Conservation (phyloP, 2,888 invertebrate genomes). For the Argyresthia albistria region DNA sequence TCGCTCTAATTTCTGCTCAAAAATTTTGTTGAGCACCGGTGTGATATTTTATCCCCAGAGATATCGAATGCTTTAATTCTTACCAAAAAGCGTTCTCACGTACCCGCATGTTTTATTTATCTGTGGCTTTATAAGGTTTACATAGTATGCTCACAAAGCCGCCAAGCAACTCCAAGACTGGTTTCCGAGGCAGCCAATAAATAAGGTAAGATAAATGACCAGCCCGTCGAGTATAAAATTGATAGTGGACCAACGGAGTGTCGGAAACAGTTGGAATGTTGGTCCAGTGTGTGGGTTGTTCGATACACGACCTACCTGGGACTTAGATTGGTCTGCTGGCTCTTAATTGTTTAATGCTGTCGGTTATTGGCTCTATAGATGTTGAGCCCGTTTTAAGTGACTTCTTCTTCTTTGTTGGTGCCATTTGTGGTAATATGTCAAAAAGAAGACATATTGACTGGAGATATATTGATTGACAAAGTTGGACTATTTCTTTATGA, state of each 20-base stretch:
- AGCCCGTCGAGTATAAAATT: constrained; percentile 66
- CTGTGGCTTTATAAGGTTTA: constrained; percentile 19
- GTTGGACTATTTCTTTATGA: too few relatives aligned
- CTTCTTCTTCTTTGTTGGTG: neutral
- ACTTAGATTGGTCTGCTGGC: neutral
- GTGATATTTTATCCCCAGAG: too few relatives aligned
- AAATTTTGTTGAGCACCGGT: too few relatives aligned
- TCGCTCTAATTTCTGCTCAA: too few relatives aligned
- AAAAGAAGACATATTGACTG: too few relatives aligned
- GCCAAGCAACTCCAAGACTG: constrained; percentile 44
- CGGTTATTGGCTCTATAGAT: constrained; percentile 1
- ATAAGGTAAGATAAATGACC: constrained; percentile 68
- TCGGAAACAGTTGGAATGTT: constrained; percentile 35
- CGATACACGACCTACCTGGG: neutral
- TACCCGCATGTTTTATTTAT: constrained; percentile 7
- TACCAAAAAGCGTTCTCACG: constrained; percentile 18
- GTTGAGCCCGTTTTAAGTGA: neutral
- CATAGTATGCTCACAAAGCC: constrained; percentile 41
- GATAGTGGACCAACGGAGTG: constrained; percentile 56
- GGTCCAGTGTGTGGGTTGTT: constrained; percentile 6
- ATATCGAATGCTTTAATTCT: neutral
- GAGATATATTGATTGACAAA: too few relatives aligned
- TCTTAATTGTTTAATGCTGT: neutral
- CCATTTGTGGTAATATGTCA: too few relatives aligned
- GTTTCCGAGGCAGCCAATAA: constrained; percentile 65